Evolutionary conservation across 2,888 invertebrate genomes (phyloP).

Genomic region (Rhagonycha fulva): DNA sequence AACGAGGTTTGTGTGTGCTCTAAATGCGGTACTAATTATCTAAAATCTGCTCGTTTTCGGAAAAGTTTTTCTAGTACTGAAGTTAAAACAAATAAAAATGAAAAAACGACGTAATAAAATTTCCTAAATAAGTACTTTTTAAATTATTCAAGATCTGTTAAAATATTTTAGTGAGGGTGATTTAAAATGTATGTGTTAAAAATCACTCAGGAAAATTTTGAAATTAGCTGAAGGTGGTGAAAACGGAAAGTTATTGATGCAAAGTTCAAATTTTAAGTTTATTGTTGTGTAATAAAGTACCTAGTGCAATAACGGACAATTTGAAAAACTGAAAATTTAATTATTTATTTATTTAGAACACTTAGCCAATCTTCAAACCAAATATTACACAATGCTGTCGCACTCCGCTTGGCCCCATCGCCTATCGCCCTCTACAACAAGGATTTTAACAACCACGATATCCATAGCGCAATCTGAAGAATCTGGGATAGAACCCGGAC

Average conservation of each 20-base stretch:
- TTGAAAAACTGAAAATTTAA: neutral
- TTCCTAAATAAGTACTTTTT: neutral
- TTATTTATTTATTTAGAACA: neutral
- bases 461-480: conserved; percentile 57
- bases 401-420: conserved; percentile 55
- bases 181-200: conserved; percentile 19
- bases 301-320: neutral
- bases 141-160: neutral
- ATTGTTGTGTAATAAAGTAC: neutral
- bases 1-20: neutral
- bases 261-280: neutral
- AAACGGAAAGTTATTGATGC: neutral
- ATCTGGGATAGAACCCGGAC: conserved; percentile 70
- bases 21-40: neutral
- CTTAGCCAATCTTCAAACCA: conserved; percentile 13
- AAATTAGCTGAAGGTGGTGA: conserved; percentile 19
- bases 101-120: neutral
- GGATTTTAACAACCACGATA: conserved; percentile 45
- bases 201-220: conserved; percentile 25
- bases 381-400: conserved; percentile 46
- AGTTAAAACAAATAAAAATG: neutral
- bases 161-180: neutral
- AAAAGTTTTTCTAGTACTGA: neutral
- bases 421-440: conserved; percentile 52
- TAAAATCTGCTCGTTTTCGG: neutral